Base-by-base conservation (phyloP, 1,140 invertebrate species). In the Calephelis nemesis region DNA sequence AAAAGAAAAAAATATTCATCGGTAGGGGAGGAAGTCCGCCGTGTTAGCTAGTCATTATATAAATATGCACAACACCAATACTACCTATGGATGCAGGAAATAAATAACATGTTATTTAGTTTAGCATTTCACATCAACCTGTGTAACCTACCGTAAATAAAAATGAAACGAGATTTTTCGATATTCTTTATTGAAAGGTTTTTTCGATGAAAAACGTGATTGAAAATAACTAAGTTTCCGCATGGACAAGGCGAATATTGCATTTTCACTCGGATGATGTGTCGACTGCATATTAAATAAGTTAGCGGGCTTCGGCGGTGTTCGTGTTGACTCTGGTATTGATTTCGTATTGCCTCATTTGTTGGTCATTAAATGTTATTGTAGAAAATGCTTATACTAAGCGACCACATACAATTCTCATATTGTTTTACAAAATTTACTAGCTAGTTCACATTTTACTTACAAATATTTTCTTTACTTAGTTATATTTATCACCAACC, bases 231-330 rank as follows among this genome's bases (percentile, higher is more conserved):
- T 75, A 72, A 78, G 84, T 83, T 87, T 88, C 79, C 82, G 79
- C 81, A 77, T 83, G 81, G 74, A 77, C 81, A 82, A 85, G 81
- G 83, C 84, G 85, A 86, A 90, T 90, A 88, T 90, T 88, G 83
- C 81, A 90, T 90, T 87, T 87, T 81, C 81, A 74, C 77, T 81
- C 72, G 79, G 71, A 83, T 89, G 87, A 90, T 78, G 81, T 88
- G 84, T 83, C 84, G 83, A 88, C 83, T 84, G 85, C 83, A 88
- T 90, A 83, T 87, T 88, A 88, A 89, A 89, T 89, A 88, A 87
- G 78, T 87, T 82, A 84, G 84, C 75, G 74, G 75, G 74, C 71
- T 78, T 76, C 75, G 75, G 70, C 71, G 74, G 74, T 69, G 70
- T 68, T 70, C 65, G 75, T 84, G 85, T 87, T 87, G 83, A 88